Evolutionary conservation across 2,113 vertebrate species (phyloP).

Genomic region (Thamnophis sirtalis): DNA sequence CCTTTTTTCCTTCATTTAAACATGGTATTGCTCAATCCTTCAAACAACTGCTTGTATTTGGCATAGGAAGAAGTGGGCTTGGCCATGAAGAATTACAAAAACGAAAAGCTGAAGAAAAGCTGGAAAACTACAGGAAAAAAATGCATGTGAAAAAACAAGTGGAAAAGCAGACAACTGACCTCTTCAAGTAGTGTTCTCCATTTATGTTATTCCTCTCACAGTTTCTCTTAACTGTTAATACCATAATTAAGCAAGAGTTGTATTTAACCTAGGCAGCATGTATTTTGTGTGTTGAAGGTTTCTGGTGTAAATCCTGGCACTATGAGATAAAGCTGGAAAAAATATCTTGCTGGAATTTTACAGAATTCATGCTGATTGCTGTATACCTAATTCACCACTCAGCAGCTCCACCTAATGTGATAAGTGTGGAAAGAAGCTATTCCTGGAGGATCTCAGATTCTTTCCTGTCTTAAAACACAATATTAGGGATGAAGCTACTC

Average conservation of each 20-base stretch:
- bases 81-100: constrained; percentile 86
- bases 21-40: neutral
- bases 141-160: constrained; percentile 75
- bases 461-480: neutral
- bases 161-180: constrained; percentile 79
- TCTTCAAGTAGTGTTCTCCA: constrained; percentile 78
- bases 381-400: neutral
- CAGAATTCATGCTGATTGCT: neutral
- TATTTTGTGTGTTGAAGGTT: neutral
- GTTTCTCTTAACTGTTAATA: neutral
- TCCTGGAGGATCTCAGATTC: neutral
- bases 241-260: neutral
- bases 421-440: neutral
- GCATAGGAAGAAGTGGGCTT: constrained; percentile 86
- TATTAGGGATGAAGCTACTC: neutral
- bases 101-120: constrained; percentile 89
- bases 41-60: constrained; percentile 32
- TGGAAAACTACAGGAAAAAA: constrained; percentile 82
- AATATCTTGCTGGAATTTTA: neutral
- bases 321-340: neutral
- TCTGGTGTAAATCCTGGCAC: neutral
- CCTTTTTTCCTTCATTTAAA: neutral
- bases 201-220: constrained; percentile 15
- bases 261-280: neutral
- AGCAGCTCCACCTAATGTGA: neutral